Evolutionary conservation across 2,113 vertebrate species (phyloP), one percentile per base, ranked within the genome.

Genomic region (Mormyrus iriodes): DNA sequence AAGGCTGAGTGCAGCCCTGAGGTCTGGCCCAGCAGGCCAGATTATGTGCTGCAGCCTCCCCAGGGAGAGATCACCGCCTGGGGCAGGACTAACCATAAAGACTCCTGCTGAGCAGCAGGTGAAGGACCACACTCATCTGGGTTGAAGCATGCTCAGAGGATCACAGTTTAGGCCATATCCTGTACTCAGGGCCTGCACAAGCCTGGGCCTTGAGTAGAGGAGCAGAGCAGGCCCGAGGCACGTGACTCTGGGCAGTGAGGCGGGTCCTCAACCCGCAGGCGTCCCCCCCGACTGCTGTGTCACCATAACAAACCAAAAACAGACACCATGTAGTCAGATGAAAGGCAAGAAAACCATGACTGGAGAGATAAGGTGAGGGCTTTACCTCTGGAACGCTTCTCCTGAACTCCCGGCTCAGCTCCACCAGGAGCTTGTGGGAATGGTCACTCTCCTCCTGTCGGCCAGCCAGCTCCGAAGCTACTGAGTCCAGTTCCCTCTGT

Each of bases 301-400:
- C 69, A 39, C 31, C 69, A 76, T 39, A 7, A 21, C 39, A 48
- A n/a, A 42, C 39, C 42, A 83, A 48, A 65, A n/a, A 86, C 48
- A 31, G 49, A 52, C 84, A 31, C 12, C 79, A 48, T 83, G 79
- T 21, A 83, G 35, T 35, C 42, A 65, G 61, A 61, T 35, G 53
- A 35, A 88, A 42, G 10, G 46, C 58, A 46, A 42, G 17, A 42
- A 42, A 61, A 35, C 35, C 5, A 65, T 55, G 58, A 42, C 5
- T 52, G 85, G 21, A 13, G n/a, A n/a, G n/a, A 76, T 76, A 31
- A 24, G 35, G 9, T 24, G 42, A 52, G 27, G 91, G 92, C 94
- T 96, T 95, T 96, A 98, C 97, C 97, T 98, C 97, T 91, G 98
- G 98, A 96, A 97, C 96, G 95, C 98, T 99, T 96, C 96, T 97